Evolutionary conservation across 1,140 invertebrate species (phyloP).

Genomic region (Saccostrea cuccullata): DNA sequence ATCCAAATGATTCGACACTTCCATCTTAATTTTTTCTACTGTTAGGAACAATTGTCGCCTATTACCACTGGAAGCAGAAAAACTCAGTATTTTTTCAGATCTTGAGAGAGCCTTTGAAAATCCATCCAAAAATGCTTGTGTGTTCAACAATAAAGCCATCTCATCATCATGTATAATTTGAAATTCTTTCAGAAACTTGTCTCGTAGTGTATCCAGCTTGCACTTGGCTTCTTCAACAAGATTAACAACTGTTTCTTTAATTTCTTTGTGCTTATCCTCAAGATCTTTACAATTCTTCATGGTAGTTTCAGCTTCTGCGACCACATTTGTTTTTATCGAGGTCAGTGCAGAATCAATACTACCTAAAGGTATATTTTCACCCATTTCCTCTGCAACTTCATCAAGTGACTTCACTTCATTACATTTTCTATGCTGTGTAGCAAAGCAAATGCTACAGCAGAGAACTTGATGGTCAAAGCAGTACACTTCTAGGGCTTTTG

Average conservation of each 20-base stretch:
- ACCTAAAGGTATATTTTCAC: too few species aligned
- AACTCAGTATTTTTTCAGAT: too few species aligned
- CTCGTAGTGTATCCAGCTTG: not conserved
- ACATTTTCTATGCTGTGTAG: slow-evolving; percentile 19
- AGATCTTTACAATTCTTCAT: not conserved
- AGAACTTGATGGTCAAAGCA: not conserved
- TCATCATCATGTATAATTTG: not conserved
- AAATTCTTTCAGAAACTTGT: not conserved
- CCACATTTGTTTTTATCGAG: too few species aligned
- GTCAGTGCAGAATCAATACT: too few species aligned
- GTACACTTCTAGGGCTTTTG: not conserved
- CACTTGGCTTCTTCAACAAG: not conserved
- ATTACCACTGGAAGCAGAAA: too few species aligned
- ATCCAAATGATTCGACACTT: too few species aligned
- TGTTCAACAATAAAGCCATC: too few species aligned
- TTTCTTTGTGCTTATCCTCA: not conserved
- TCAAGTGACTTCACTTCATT: not conserved
- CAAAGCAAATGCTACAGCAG: slow-evolving; percentile 33
- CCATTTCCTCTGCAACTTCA: not conserved
- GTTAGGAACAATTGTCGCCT: too few species aligned
- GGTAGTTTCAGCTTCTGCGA: too few species aligned
- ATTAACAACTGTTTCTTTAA: not conserved
- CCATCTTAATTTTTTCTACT: too few species aligned
- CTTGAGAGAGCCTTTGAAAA: too few species aligned
- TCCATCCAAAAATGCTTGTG: too few species aligned